phyloP scores from a whole-genome alignment of 2,888 invertebrate species.

The Lasioglossum leucozonium region DNA sequence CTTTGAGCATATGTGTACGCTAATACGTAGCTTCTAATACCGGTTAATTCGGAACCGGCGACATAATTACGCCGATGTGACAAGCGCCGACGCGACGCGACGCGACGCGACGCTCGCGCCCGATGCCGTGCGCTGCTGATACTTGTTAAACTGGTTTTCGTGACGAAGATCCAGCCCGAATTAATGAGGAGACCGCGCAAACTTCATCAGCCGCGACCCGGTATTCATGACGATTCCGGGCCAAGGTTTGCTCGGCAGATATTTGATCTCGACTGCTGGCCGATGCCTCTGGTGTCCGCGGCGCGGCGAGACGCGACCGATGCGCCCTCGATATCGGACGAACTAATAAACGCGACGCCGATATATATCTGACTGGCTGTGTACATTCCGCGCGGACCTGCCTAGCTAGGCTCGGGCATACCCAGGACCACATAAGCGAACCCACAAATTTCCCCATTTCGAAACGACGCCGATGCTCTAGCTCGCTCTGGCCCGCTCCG shows the following conservation, averaged over 20 bases:
- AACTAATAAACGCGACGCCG: constrained; percentile 64
- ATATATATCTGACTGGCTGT: constrained; percentile 25
- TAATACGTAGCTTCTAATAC: background rate
- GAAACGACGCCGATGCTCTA: background rate
- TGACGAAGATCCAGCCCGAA: constrained; percentile 28
- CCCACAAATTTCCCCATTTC: constrained; percentile 57
- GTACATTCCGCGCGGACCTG: constrained; percentile 2
- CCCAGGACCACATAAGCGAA: constrained; percentile 57
- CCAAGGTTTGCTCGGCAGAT: constrained; percentile 56
- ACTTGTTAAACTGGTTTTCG: constrained; percentile 52
- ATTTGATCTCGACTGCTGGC: constrained; percentile 63
- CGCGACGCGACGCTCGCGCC: background rate
- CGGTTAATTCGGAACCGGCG: constrained; percentile 29
- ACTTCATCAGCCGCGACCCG: constrained; percentile 56
- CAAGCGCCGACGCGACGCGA: constrained; percentile 45
- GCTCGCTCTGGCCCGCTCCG: background rate
- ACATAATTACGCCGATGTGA: constrained; percentile 59
- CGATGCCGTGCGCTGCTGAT: background rate
- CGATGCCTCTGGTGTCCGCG: background rate
- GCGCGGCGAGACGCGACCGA: background rate
- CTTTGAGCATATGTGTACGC: constrained; percentile 28
- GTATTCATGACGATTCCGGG: constrained; percentile 55
- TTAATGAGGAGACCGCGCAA: constrained; percentile 53
- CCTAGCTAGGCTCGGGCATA: background rate
- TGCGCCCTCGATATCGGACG: constrained; percentile 46